These are phyloP conservation scores for Choloepus didactylus DNA, from an alignment of 2,797 vertebrate genomes.

Conservation along the genomic window DNA sequence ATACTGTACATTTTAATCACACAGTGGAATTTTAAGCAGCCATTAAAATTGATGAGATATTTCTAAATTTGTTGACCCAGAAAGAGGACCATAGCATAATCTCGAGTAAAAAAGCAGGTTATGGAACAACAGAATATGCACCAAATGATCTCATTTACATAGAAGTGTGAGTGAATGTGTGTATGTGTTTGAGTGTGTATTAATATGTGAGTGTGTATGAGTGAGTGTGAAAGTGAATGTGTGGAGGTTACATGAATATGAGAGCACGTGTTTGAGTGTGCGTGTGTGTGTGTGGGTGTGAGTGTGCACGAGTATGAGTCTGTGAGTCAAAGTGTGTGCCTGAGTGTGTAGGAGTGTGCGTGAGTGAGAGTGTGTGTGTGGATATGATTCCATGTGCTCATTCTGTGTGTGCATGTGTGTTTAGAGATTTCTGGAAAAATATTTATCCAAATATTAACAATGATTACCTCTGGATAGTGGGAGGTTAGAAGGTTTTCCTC, in stretches of 20 bases:
- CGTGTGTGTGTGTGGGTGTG: not conserved
- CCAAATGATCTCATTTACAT: conserved; percentile 37
- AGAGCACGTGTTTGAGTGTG: not conserved
- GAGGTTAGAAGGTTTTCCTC: conserved; percentile 19
- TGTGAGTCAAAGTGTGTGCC: not conserved
- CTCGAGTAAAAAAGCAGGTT: conserved; percentile 63
- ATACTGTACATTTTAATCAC: conserved; percentile 63
- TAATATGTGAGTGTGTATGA: not conserved
- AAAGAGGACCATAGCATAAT: conserved; percentile 73
- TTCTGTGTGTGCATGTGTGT: not conserved
- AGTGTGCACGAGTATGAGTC: not conserved
- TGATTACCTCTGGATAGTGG: not conserved
- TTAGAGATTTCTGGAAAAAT: conserved; percentile 48
- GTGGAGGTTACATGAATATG: not conserved
- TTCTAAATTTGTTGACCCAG: conserved; percentile 82
- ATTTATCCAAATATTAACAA: conserved; percentile 21
- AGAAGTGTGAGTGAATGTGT: not conserved
- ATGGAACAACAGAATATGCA: conserved; percentile 37
- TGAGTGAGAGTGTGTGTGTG: not conserved
- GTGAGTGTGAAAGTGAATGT: not conserved
- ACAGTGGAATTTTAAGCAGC: conserved; percentile 76
- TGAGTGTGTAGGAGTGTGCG: not conserved
- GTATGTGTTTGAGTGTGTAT: not conserved
- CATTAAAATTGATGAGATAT: conserved; percentile 83
- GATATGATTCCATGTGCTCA: not conserved